Conservation (phyloP, 2,797 vertebrate species). For the Microcaecilia unicolor region DNA sequence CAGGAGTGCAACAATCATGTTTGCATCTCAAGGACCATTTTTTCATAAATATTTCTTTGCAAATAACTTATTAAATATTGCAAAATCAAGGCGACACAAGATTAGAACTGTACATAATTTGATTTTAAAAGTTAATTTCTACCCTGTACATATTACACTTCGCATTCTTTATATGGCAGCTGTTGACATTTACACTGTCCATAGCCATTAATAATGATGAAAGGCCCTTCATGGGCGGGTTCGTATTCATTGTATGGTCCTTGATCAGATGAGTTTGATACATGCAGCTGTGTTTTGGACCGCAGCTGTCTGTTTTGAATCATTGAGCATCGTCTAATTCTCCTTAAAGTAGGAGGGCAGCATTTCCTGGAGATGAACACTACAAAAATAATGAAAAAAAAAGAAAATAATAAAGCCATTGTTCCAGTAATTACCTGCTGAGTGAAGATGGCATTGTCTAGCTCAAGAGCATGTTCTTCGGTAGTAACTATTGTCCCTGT, state of each 20-base stretch:
- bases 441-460: conserved; percentile 92
- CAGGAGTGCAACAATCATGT: conserved; percentile 56
- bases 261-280: conserved; percentile 94
- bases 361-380: conserved; percentile 97
- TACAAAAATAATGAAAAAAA: conserved; percentile 98
- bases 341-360: conserved; percentile 91
- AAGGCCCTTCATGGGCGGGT: conserved; percentile 92
- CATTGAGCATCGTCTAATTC: conserved; percentile 94
- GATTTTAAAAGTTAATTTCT: too few species aligned
- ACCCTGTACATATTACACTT: too few species aligned
- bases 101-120: conserved; percentile 52
- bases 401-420: conserved; percentile 97
- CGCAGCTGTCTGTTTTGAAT: conserved; percentile 97
- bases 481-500: conserved; percentile 78
- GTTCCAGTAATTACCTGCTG: conserved; percentile 96
- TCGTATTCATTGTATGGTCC: conserved; percentile 97
- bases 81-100: too few species aligned
- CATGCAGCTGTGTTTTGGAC: conserved; percentile 93
- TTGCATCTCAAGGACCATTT: too few species aligned
- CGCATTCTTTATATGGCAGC: conserved; percentile 98
- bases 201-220: conserved; percentile 97
- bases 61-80: too few species aligned
- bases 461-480: conserved; percentile 70
- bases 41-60: too few species aligned
- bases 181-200: conserved; percentile 99